Percentiles rank a stretch among this genome's conserved stretches.
Evolutionary conservation across 2,113 vertebrate species (phyloP).

Genomic region (Apistogramma diplotaenia): DNA sequence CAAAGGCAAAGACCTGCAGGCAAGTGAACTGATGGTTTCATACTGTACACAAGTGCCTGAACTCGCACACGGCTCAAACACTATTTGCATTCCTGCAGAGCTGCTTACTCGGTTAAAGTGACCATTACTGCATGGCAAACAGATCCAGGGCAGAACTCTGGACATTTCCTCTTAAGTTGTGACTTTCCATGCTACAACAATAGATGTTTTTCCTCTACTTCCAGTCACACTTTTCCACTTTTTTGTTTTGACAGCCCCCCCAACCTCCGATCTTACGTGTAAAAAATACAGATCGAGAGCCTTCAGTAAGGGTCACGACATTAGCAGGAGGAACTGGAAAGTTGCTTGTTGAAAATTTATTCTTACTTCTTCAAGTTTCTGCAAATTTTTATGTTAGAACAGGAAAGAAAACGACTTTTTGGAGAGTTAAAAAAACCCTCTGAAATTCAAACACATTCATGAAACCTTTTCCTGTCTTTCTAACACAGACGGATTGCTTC

Average conservation of each 20-base stretch:
- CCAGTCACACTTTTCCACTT: slow-evolving; percentile 1
- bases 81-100: slow-evolving; percentile 4
- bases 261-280: neutral
- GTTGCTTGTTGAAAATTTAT: neutral
- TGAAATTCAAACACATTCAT: neutral
- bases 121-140: slow-evolving; percentile 8
- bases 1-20: slow-evolving; percentile 94
- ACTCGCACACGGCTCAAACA: neutral
- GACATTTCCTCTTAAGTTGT: slow-evolving; percentile 37
- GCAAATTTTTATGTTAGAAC: neutral
- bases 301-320: neutral
- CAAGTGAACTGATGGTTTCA: slow-evolving; percentile 66
- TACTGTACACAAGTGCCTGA: slow-evolving; percentile 12
- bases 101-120: neutral
- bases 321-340: neutral
- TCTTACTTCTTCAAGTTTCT: neutral
- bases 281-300: neutral
- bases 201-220: slow-evolving; percentile 33
- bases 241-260: neutral
- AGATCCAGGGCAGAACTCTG: slow-evolving; percentile 3
- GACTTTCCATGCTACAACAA: slow-evolving; percentile 38
- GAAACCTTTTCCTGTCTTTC: slow-evolving; percentile 9
- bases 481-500: slow-evolving; percentile 90
- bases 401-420: neutral
- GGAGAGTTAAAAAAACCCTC: neutral